Conservation (phyloP, 1,140 invertebrate genomes). For the Ectropis grisescens region DNA sequence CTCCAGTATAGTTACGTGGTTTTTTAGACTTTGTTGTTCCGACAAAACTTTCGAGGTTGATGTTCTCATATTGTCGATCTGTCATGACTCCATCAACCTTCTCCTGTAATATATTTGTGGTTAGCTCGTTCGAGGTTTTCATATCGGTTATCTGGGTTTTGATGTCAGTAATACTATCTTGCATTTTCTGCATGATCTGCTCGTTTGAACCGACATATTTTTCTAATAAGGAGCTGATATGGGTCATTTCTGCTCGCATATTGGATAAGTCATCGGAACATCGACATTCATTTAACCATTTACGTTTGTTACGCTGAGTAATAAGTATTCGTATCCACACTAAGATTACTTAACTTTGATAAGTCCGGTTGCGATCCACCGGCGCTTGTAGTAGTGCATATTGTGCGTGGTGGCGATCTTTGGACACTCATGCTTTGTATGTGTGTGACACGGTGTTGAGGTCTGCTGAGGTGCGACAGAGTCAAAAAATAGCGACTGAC, state of each 20-base stretch:
- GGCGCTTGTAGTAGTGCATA: too few species aligned
- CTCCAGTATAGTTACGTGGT: conserved; percentile 4
- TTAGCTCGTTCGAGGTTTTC: conserved; percentile 6
- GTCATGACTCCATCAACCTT: conserved; percentile 5
- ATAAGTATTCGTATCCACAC: too few species aligned
- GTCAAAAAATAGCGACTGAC: too few species aligned
- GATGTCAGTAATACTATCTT: conserved; percentile 8
- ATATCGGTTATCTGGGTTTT: conserved; percentile 7
- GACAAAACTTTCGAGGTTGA: conserved; percentile 3
- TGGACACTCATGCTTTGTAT: too few species aligned
- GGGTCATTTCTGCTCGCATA: conserved; percentile 10
- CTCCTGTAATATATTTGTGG: conserved; percentile 2
- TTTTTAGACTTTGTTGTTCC: conserved; percentile 7
- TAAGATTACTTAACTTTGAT: too few species aligned
- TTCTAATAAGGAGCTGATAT: too few species aligned
- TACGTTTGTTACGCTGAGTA: too few species aligned
- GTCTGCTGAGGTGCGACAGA: too few species aligned
- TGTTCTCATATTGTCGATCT: conserved; percentile 4
- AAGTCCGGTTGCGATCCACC: too few species aligned
- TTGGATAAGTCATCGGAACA: conserved; percentile 4
- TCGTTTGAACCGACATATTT: conserved; percentile 7
- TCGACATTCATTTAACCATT: too few species aligned
- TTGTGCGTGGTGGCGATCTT: too few species aligned
- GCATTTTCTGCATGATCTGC: conserved; percentile 7
- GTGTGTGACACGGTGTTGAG: too few species aligned